A percentile compares a stretch with the other conserved stretches of the same genome.
These are phyloP conservation scores for Centropristis striata DNA, from an alignment of 2,113 vertebrate genomes.

Conservation along the genomic window DNA sequence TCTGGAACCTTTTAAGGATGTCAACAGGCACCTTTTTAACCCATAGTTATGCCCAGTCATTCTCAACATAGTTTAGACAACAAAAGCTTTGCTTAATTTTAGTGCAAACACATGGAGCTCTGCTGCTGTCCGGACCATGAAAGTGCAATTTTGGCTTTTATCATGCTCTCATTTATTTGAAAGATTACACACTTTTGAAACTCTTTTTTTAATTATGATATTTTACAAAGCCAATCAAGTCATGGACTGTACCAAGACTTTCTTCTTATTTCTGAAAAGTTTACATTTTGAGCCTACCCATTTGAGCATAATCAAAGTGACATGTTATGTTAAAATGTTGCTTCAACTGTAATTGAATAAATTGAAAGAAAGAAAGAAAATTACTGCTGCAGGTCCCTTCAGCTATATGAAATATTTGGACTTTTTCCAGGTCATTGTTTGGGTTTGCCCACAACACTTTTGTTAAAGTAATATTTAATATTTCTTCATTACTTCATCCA, in stretches of 20 bases:
- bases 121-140: neutral
- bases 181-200: too few species aligned
- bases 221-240: too few species aligned
- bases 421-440: too few species aligned
- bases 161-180: too few species aligned
- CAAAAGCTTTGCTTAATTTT: neutral
- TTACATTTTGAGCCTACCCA: neutral
- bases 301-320: neutral
- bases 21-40: conserved; percentile 1
- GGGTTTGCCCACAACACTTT: too few species aligned
- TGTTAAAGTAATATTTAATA: too few species aligned
- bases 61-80: neutral
- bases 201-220: too few species aligned
- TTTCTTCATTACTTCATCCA: too few species aligned
- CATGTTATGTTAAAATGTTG: neutral
- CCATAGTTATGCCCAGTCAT: too few species aligned
- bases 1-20: conserved; percentile 36
- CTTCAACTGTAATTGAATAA: neutral
- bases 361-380: too few species aligned
- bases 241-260: too few species aligned
- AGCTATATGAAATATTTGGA: too few species aligned
- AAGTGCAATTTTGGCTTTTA: neutral
- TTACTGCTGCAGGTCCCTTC: neutral
- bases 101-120: neutral
- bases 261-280: neutral